A percentile compares a stretch with the other conserved stretches of the same genome.
These are phyloP conservation scores for Pagrus major DNA, from an alignment of 2,113 vertebrate species.

Conservation along the genomic window DNA sequence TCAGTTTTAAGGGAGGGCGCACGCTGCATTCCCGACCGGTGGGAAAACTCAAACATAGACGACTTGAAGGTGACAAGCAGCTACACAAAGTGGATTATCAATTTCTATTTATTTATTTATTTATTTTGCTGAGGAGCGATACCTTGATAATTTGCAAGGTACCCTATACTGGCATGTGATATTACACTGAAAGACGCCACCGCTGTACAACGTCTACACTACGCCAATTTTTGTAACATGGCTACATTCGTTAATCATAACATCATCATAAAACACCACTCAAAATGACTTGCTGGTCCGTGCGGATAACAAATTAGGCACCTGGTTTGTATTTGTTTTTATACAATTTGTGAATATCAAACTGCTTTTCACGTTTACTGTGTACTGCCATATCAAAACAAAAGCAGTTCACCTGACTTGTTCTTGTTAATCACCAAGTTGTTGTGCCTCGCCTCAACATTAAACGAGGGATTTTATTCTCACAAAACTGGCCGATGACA, in stretches of 20 bases:
- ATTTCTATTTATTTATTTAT: no score
- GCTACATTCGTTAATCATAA: not conserved
- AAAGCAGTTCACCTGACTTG: not conserved
- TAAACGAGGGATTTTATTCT: not conserved
- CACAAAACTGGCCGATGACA: not conserved
- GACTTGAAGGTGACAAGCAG: constrained; percentile 2
- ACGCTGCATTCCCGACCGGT: constrained; percentile 57
- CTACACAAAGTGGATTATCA: fast-evolving
- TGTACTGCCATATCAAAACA: not conserved
- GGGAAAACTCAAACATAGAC: constrained; percentile 33
- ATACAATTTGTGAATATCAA: not conserved
- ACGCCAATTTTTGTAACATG: not conserved
- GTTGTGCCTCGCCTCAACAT: not conserved
- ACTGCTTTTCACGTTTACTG: no score
- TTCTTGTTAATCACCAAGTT: not conserved
- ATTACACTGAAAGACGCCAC: not conserved
- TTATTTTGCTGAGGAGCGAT: not conserved
- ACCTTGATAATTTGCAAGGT: not conserved
- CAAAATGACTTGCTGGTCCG: not conserved
- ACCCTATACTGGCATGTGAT: not conserved
- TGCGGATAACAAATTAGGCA: not conserved
- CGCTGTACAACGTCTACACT: not conserved
- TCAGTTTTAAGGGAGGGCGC: constrained; percentile 71
- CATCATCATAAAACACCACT: not conserved
- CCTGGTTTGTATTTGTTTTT: not conserved